Base-by-base conservation (phyloP, 2,888 invertebrate genomes). In the Pseudoips prasinana region DNA sequence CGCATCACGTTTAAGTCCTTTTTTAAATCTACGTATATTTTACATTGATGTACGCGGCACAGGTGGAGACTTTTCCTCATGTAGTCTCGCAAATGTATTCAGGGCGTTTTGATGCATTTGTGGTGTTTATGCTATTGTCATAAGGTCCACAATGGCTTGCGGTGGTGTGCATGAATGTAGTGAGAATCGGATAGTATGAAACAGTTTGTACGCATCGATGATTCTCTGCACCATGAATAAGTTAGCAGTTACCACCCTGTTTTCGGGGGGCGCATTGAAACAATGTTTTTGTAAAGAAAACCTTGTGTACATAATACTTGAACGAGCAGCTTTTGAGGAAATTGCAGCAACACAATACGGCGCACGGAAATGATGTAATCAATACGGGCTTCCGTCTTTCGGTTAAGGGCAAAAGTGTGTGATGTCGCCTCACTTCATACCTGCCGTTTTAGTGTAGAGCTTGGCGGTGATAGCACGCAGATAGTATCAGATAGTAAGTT, bases 151-250 rank as follows among this genome's bases (percentile, higher is more conserved):
- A 57, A 29, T 57, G 17, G 38, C 23, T 3, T 42, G 44, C 7
- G 10, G 14, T 25, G 22, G 20, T 9, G 7, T 18, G 17, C 32
- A 29, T 36, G 39, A 28, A 37, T 29, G 31, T 35, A 31, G 43
- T 44, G 46, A 39, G 49, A 64, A 63, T 64, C 56, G 55, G 55
- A 64, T 46, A 62, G 59, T 55, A 57, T 46, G 53, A 53, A 67
- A 59, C 66, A 59, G 64, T 63, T 59, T 63, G 64, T 67, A 56
- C 46, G 53, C 46, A 64, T 59, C 64, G 63, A 68, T 62, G 66
- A 62, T 61, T 64, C 58, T 55, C 55, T 45, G 59, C 42, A 57
- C 51, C 44, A 65, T 69, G 68, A 71, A 71, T 71, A 69, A 71
- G 59, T 69, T 59, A 70, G 46, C 50, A 62, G 61, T 55, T 49